Evolutionary conservation across 1,140 invertebrate species (phyloP).

Genomic region (Caenorhabditis tropicalis): DNA sequence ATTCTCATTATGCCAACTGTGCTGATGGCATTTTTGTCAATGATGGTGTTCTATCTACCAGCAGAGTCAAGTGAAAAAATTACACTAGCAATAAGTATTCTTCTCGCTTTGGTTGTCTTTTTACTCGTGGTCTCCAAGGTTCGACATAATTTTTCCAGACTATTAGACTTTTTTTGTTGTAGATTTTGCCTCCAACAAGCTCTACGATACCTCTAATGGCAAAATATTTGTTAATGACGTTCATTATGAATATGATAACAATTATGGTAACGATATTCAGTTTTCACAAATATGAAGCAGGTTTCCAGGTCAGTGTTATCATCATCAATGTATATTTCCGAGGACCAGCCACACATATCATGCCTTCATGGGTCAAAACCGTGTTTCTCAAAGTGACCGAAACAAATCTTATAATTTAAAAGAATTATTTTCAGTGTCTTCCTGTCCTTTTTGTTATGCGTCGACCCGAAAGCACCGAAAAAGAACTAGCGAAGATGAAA

Average conservation of each 20-base stretch:
- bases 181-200: constrained; percentile 92
- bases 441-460: constrained; percentile 56
- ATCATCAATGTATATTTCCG: constrained; percentile 99
- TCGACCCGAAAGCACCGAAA: constrained; percentile 46
- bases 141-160: neutral
- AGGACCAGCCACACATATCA: constrained; percentile 84
- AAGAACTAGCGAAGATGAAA: constrained; percentile 26
- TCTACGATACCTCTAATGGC: constrained; percentile 92
- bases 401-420: neutral
- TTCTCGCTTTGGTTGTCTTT: constrained; percentile 98
- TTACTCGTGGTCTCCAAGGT: constrained; percentile 90
- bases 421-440: neutral
- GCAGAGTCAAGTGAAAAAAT: constrained; percentile 85
- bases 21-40: constrained; percentile 95
- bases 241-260: constrained; percentile 99
- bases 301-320: constrained; percentile 83
- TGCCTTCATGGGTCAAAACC: constrained; percentile 90
- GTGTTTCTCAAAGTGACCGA: constrained; percentile 82
- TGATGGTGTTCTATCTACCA: constrained; percentile 96
- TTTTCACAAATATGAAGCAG: neutral
- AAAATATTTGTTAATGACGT: constrained; percentile 97
- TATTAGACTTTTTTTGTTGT: neutral
- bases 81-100: constrained; percentile 94
- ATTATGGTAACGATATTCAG: constrained; percentile 80
- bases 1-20: constrained; percentile 97